Evolutionary conservation across 2,113 vertebrate genomes (phyloP), one percentile per base, ranked within the genome.

Genomic region (Steatornis caripensis): DNA sequence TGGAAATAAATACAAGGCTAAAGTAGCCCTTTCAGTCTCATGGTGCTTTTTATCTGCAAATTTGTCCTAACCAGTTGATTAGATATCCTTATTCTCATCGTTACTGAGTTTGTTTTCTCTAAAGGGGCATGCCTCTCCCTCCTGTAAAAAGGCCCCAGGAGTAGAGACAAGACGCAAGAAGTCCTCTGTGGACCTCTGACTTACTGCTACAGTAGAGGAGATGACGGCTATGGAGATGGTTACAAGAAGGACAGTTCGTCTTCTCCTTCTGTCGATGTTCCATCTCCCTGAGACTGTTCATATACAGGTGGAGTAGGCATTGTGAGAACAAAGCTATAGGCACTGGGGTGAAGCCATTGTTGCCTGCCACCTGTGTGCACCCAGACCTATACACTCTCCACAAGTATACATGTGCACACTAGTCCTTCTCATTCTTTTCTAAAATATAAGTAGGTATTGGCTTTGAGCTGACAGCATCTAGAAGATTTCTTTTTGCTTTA

Each of bases 391-490:
- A 13, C 4, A 5, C 15, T 61, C 30, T n/a, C 62, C 17, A 30
- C 29, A 15, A 1, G 0, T 15, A 30, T 1, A 20, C 1, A 36
- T 3, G 20, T 12, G 10, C 26, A 62, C 23, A 48, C 6, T 7
- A 37, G 5, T 8, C 11, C 64, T 84, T 41, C 27, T 75, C 2
- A 6, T 18, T 74, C 15, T 65, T 74, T 75, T 48, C 39, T 54
- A 37, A 78, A 90, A 65, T 30, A 24, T 0, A 8, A 29, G 12
- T 26, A 7, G 6, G 6, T n/a, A 41, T 84, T 84, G 92, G 15
- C 43, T 76, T 75, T 92, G 36, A 78, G 45, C 36, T 79, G 57
- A 71, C 23, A 64, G 4, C 6, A 49, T 7, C 17, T 21, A 41
- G 24, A 87, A 75, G 45, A 51, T 11, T 43, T 91, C 51, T 84